Evolutionary conservation across 2,888 invertebrate genomes (phyloP).

Genomic region (Rhodophaea formosa): DNA sequence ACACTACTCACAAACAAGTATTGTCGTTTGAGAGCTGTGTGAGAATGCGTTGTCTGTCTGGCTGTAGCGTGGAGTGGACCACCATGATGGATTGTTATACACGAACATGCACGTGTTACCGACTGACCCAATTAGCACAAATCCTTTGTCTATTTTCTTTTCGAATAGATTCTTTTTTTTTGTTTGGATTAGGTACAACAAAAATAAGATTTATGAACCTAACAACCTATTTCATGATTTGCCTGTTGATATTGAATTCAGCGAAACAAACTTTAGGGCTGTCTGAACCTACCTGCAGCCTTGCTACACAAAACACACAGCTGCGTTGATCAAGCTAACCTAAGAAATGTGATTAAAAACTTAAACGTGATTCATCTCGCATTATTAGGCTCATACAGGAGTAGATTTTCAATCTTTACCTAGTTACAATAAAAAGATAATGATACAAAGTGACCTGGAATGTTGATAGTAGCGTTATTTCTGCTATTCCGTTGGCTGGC

Average conservation of each 20-base stretch:
- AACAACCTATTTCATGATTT: too few relatives aligned
- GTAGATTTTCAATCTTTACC: slow-evolving; percentile 4
- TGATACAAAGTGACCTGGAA: slow-evolving; percentile 76
- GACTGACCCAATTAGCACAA: slow-evolving; percentile 14
- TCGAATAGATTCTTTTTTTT: not conserved
- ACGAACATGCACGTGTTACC: not conserved
- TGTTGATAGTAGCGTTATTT: slow-evolving; percentile 79
- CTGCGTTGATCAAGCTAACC: too few relatives aligned
- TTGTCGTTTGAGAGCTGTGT: slow-evolving; percentile 2
- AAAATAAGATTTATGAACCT: too few relatives aligned
- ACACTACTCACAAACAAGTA: slow-evolving; percentile 23
- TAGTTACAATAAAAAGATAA: slow-evolving; percentile 63
- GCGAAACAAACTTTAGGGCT: too few relatives aligned
- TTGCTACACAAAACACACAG: too few relatives aligned
- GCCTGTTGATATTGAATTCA: too few relatives aligned
- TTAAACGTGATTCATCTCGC: too few relatives aligned
- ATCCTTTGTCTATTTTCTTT: not conserved
- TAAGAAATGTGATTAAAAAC: too few relatives aligned
- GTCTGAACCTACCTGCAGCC: too few relatives aligned
- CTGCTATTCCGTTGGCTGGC: slow-evolving; percentile 73
- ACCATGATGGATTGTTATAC: slow-evolving; percentile 9
- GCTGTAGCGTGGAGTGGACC: not conserved
- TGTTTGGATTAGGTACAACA: too few relatives aligned
- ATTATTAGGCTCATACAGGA: too few relatives aligned
- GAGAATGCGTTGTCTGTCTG: not conserved